A percentile compares a stretch with the other conserved stretches of the same genome.
phyloP scores from a whole-genome alignment of 2,888 invertebrate genomes.

The Marasmarcha lunaedactyla region DNA sequence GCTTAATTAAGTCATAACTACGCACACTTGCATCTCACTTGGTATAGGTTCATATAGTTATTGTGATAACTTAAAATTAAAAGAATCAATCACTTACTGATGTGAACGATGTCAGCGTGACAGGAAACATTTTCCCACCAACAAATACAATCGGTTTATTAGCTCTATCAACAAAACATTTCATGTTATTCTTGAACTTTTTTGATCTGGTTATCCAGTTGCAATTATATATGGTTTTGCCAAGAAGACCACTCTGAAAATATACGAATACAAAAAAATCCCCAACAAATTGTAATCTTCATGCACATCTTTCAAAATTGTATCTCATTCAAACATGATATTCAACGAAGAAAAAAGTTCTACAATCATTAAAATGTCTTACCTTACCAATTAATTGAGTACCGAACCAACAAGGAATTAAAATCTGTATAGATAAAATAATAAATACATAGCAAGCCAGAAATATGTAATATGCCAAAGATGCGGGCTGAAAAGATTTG shows the following conservation, averaged over 20 bases:
- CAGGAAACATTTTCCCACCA: slow-evolving; percentile 42
- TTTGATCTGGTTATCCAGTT: slow-evolving; percentile 37
- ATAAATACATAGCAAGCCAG: slow-evolving; percentile 25
- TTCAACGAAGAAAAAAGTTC: not conserved
- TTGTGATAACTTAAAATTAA: too few relatives aligned
- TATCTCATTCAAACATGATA: too few relatives aligned
- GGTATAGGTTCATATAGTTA: too few relatives aligned
- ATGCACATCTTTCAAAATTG: too few relatives aligned
- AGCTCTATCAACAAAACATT: slow-evolving; percentile 35
- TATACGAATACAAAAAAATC: too few relatives aligned
- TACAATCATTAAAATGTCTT: slow-evolving; percentile 2
- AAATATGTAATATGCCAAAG: slow-evolving; percentile 32
- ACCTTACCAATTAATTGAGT: slow-evolving; percentile 38
- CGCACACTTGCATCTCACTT: too few relatives aligned
- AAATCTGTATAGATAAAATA: slow-evolving; percentile 34
- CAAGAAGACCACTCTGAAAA: slow-evolving; percentile 15
- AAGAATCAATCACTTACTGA: slow-evolving; percentile 34
- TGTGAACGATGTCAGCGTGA: slow-evolving; percentile 40
- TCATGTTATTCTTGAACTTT: slow-evolving; percentile 37
- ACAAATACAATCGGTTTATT: slow-evolving; percentile 35
- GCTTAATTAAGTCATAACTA: too few relatives aligned
- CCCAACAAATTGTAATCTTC: too few relatives aligned
- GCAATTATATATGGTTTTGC: slow-evolving; percentile 33
- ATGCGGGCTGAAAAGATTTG: slow-evolving; percentile 29
- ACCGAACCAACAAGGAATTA: slow-evolving; percentile 46